Evolutionary conservation across 1,140 invertebrate species (phyloP), one percentile per base, ranked within the genome.

Genomic region (Idris sp.): DNA sequence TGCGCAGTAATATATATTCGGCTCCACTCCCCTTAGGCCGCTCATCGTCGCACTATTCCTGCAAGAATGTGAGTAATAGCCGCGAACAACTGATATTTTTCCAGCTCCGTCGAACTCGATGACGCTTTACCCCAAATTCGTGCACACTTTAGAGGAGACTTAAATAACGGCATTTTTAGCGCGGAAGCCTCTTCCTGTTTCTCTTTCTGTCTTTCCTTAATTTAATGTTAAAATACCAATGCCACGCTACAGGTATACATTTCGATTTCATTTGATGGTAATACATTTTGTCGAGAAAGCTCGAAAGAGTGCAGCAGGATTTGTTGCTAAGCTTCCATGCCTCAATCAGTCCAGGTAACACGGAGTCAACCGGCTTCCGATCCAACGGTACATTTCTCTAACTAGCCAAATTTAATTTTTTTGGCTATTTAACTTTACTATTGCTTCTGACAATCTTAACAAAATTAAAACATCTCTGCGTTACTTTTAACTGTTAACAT

Each of bases 311-410:
- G 69, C 46, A 76, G 31, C 76, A 79, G 76, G 73, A 77, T 61
- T 35, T 19, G 51, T 67, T 30, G 68, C 48, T 74, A 76, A 76
- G 74, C 84, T 82, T 85, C 79, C 84, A 80, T 78, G 64, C 80
- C 78, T 53, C 64, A 83, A 84, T 81, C 86, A 86, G 84, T 86
- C 86, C 85, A 85, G 81, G 78, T 86, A 81, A 86, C 84, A 87
- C 85, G 85, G 86, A 87, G 86, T 84, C 82, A 86, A 80, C 78
- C 78, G 78, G 83, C 79, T 80, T 83, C 82, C 81, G 79, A 78
- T 77, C 81, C 67, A 67, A 76, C 71, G 56, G 72, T 65, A 41
- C 68, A 28, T 38, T 30, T 22, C 19, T 22, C 19, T 2, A n/a
- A n/a, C n/a, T n/a, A n/a, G n/a, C n/a, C n/a, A n/a, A n/a, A n/a